Percentiles rank a stretch among this genome's conserved stretches.
phyloP scores from a whole-genome alignment of 2,888 invertebrate genomes.

The Cheilosia scutellata region DNA sequence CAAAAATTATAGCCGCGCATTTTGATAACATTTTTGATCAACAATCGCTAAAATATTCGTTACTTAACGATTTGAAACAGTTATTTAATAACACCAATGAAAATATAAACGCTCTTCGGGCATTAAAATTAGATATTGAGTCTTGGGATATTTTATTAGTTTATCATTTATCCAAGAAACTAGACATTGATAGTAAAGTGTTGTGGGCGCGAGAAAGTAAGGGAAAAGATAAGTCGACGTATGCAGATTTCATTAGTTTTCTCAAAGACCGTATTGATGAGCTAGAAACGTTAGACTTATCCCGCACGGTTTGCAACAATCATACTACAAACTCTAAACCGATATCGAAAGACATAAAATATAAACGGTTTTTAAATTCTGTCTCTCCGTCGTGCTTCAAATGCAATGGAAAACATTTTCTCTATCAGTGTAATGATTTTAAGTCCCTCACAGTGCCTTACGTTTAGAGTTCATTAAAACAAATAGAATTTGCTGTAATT shows the following conservation, averaged over 20 bases:
- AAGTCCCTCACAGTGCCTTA: not conserved
- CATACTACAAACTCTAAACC: not conserved
- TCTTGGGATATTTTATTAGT: conserved; percentile 7
- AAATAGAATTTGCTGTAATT: conserved; percentile 34
- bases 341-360: not conserved
- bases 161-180: conserved; percentile 28
- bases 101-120: conserved; percentile 6
- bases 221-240: not conserved
- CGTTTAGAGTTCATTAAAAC: conserved; percentile 27
- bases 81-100: conserved; percentile 13
- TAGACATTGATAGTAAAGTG: conserved; percentile 28
- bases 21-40: conserved; percentile 31
- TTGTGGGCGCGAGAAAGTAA: conserved; percentile 28
- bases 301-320: conserved; percentile 1
- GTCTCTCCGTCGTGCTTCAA: conserved; percentile 1
- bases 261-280: conserved; percentile 29
- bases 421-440: conserved; percentile 34
- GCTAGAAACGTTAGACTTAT: conserved; percentile 7
- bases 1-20: conserved; percentile 13
- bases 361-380: conserved; percentile 1
- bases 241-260: conserved; percentile 11
- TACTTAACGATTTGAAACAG: not conserved
- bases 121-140: conserved; percentile 18
- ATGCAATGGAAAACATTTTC: conserved; percentile 27
- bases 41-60: not conserved